Evolutionary conservation across 2,797 vertebrate species (phyloP).

Genomic region (Tapera naevia): DNA sequence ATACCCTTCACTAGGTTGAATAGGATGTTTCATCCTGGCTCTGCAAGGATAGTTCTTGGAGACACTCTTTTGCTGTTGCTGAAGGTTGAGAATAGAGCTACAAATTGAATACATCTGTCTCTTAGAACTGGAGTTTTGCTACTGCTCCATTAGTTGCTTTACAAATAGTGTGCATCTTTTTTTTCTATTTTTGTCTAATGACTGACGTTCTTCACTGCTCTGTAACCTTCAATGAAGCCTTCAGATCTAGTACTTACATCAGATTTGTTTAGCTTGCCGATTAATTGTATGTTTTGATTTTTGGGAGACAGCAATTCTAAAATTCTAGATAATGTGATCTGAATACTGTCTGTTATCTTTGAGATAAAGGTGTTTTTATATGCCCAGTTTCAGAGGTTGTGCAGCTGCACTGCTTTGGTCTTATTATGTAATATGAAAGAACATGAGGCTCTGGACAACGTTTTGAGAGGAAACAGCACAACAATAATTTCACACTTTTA

Average conservation of each 20-base stretch:
- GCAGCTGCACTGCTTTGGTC: neutral
- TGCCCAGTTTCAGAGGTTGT: neutral
- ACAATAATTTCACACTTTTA: neutral
- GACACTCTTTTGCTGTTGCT: neutral
- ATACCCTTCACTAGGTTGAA: neutral
- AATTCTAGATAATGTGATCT: neutral
- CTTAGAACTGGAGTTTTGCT: neutral
- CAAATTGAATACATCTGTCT: neutral
- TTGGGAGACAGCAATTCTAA: neutral
- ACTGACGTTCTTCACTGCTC: neutral
- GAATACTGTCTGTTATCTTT: neutral
- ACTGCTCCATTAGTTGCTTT: neutral
- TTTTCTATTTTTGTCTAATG: neutral
- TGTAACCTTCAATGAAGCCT: neutral
- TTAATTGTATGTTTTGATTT: neutral
- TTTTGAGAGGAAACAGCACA: neutral
- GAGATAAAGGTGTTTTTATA: neutral
- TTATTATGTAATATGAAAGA: neutral
- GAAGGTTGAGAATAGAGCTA: neutral
- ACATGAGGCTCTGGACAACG: neutral
- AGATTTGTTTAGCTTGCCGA: neutral
- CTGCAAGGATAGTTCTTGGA: neutral
- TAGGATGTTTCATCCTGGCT: accelerated
- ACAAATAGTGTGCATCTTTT: accelerated
- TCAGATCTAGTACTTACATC: neutral